A percentile compares a stretch with the other conserved stretches of the same genome.
Evolutionary conservation across 2,888 invertebrate species (phyloP).

Genomic region (Mylabris sibirica): DNA sequence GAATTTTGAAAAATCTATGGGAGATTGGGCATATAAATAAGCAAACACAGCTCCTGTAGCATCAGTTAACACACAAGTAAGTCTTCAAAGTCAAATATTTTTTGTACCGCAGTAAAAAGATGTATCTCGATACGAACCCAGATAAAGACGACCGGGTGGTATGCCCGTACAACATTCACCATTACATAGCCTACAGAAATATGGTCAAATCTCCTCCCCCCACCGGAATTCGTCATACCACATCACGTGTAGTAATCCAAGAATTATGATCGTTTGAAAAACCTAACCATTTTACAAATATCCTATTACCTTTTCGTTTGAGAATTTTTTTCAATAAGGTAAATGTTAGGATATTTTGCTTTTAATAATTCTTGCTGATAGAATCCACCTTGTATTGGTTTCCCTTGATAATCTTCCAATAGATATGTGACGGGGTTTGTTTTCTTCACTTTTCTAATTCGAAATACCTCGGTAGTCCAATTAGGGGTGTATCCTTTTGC

Average conservation of each 20-base stretch:
- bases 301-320: constrained; percentile 34
- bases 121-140: no score
- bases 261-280: constrained; percentile 42
- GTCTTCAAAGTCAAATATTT: no score
- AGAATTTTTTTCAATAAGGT: constrained; percentile 47
- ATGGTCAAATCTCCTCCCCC: no score
- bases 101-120: no score
- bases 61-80: no score
- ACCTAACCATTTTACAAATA: constrained; percentile 44
- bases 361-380: constrained; percentile 46
- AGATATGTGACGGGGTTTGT: constrained; percentile 23
- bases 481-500: constrained; percentile 52
- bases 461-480: constrained; percentile 24
- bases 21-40: no score
- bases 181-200: no score
- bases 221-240: no score
- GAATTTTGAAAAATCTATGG: no score
- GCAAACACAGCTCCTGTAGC: no score
- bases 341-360: constrained; percentile 40
- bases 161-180: no score
- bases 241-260: constrained; percentile 41
- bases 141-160: no score
- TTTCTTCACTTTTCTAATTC: constrained; percentile 16
- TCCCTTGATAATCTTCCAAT: constrained; percentile 29
- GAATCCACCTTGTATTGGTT: constrained; percentile 45